These are phyloP conservation scores for Anarsia innoxiella DNA, from an alignment of 2,888 invertebrate species.

Conservation along the genomic window DNA sequence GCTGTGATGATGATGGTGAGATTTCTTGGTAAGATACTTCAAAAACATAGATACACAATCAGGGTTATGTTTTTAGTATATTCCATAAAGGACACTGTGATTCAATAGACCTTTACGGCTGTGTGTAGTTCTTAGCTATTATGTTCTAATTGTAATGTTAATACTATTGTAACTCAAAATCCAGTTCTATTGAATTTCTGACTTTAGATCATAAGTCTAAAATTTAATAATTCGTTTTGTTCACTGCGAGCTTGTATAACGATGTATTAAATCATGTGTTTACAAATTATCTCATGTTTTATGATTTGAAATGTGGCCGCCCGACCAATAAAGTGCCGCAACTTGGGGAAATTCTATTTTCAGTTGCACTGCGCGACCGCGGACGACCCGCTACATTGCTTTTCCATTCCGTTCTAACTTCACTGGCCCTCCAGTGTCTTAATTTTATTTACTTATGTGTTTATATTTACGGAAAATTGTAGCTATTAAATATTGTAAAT, in stretches of 20 bases:
- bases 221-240: too few relatives aligned
- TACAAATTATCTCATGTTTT: slow-evolving; percentile 25
- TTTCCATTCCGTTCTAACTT: slow-evolving; percentile 7
- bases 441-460: neutral
- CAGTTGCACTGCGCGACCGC: slow-evolving; percentile 16
- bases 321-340: neutral
- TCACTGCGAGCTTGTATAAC: slow-evolving; percentile 27
- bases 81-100: too few relatives aligned
- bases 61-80: too few relatives aligned
- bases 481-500: too few relatives aligned
- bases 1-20: too few relatives aligned
- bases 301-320: slow-evolving; percentile 19
- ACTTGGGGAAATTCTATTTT: slow-evolving; percentile 2
- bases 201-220: too few relatives aligned
- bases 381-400: slow-evolving; percentile 18
- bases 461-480: too few relatives aligned
- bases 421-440: neutral
- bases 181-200: too few relatives aligned
- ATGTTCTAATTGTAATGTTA: slow-evolving; percentile 2
- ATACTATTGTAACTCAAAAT: neutral
- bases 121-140: slow-evolving; percentile 9
- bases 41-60: too few relatives aligned
- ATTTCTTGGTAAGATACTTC: too few relatives aligned
- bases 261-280: slow-evolving; percentile 39
- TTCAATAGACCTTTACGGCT: slow-evolving; percentile 5